Conservation (phyloP, 2,888 invertebrate species). For the Dicyrtoma fusca region DNA sequence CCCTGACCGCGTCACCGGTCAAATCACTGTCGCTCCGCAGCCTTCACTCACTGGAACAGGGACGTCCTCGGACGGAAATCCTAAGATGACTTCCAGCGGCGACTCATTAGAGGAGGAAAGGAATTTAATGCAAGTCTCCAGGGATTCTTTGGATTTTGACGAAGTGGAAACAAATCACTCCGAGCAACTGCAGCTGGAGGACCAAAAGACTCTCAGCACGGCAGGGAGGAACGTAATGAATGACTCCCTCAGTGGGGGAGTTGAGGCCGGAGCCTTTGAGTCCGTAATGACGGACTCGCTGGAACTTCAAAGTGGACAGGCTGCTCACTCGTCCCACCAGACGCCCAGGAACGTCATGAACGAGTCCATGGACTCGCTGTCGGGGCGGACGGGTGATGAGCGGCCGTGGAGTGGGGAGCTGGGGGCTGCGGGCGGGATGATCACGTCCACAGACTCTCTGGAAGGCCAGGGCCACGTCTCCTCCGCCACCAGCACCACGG, state of each 20-base stretch:
- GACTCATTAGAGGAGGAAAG: slow-evolving; percentile 57
- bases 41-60: too few species aligned
- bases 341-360: slow-evolving; percentile 41
- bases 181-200: not conserved
- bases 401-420: slow-evolving; percentile 23
- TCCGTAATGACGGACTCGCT: slow-evolving; percentile 52
- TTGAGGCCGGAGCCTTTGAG: slow-evolving; percentile 12
- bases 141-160: slow-evolving; percentile 68
- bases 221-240: slow-evolving; percentile 32
- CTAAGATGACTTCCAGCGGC: slow-evolving; percentile 54
- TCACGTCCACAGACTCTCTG: slow-evolving; percentile 64
- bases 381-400: slow-evolving; percentile 32
- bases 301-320: slow-evolving; percentile 48
- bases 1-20: not conserved
- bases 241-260: slow-evolving; percentile 36
- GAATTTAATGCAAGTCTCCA: slow-evolving; percentile 64
- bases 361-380: slow-evolving; percentile 51
- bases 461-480: slow-evolving; percentile 57
- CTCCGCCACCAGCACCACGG: slow-evolving; percentile 49
- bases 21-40: not conserved
- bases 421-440: slow-evolving; percentile 56
- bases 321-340: slow-evolving; percentile 1
- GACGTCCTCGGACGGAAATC: not conserved
- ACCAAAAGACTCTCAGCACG: not conserved
- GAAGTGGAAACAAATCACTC: slow-evolving; percentile 6